A percentile compares a stretch with the other conserved stretches of the same genome.
These are phyloP conservation scores for Drosophila bunnanda DNA, from an alignment of 2,888 invertebrate genomes.

Conservation along the genomic window DNA sequence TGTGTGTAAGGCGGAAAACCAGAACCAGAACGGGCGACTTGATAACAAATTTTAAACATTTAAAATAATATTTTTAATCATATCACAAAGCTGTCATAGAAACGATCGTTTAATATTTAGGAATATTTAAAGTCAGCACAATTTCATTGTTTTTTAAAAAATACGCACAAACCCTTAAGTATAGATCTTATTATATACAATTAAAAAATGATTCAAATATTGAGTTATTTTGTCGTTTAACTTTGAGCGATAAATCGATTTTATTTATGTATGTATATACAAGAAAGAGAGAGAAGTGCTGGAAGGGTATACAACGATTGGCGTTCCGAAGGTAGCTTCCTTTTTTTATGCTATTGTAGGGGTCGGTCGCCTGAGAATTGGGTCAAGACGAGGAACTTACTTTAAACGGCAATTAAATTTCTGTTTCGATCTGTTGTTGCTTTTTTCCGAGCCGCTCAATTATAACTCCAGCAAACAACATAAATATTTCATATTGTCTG, in stretches of 20 bases:
- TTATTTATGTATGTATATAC: background rate
- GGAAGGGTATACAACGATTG: background rate
- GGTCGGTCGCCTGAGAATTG: slow-evolving; percentile 68
- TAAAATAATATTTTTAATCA: no score
- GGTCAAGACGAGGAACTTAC: slow-evolving; percentile 76
- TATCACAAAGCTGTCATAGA: no score
- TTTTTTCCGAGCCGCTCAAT: slow-evolving; percentile 42
- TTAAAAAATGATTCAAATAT: background rate
- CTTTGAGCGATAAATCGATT: background rate
- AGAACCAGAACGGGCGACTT: no score
- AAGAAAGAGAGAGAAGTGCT: no score
- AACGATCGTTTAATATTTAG: no score
- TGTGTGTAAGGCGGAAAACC: background rate
- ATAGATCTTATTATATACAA: no score
- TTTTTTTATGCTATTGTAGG: slow-evolving; percentile 14
- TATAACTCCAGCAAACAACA: slow-evolving; percentile 55
- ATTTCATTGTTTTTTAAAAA: no score
- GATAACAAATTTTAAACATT: no score
- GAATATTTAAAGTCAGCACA: no score
- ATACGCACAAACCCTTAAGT: no score
- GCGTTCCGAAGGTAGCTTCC: background rate
- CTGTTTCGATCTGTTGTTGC: slow-evolving; percentile 38
- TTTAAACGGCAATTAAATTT: slow-evolving; percentile 75
- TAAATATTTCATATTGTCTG: slow-evolving; percentile 48
- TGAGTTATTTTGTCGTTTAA: background rate